These are phyloP conservation scores for Platycercus adscitus DNA, from an alignment of 2,113 vertebrate genomes.

Conservation along the genomic window DNA sequence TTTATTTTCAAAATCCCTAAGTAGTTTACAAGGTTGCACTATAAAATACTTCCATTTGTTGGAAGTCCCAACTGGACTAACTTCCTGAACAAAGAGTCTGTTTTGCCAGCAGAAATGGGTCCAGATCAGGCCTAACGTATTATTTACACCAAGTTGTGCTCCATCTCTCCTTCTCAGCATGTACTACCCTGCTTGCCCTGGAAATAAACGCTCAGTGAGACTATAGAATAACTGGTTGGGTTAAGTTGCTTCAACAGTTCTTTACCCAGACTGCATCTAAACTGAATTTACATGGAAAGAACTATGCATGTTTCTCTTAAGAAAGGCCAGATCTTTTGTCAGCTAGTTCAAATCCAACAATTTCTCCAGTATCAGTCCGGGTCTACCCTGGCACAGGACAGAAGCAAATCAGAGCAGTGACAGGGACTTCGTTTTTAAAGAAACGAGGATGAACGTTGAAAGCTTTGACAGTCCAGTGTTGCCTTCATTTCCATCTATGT, in stretches of 20 bases:
- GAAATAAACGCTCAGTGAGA: slow-evolving; percentile 45
- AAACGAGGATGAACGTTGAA: background rate
- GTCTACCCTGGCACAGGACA: background rate
- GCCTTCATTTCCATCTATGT: background rate
- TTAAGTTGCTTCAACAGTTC: background rate
- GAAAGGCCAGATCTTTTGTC: background rate
- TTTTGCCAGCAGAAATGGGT: slow-evolving; percentile 24
- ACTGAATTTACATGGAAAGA: background rate
- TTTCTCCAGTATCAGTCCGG: background rate
- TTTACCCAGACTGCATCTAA: background rate
- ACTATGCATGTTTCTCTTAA: background rate
- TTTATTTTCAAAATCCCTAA: slow-evolving; percentile 15
- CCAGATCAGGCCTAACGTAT: background rate
- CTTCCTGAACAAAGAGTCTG: slow-evolving; percentile 12
- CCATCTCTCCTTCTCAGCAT: background rate
- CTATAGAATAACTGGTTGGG: slow-evolving; percentile 5
- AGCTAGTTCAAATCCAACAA: background rate
- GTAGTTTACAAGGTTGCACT: slow-evolving; percentile 27
- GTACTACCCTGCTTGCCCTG: slow-evolving; percentile 21
- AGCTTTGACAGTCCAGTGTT: background rate
- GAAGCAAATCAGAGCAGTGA: fast-evolving
- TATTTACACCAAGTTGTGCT: slow-evolving; percentile 36
- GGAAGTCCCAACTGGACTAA: background rate
- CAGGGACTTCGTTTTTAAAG: background rate
- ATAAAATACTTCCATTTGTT: slow-evolving; percentile 33